Percentiles rank a stretch among this genome's conserved stretches.
phyloP scores from a whole-genome alignment of 2,888 invertebrate species.

The Spatulosminthurus flaviceps region DNA sequence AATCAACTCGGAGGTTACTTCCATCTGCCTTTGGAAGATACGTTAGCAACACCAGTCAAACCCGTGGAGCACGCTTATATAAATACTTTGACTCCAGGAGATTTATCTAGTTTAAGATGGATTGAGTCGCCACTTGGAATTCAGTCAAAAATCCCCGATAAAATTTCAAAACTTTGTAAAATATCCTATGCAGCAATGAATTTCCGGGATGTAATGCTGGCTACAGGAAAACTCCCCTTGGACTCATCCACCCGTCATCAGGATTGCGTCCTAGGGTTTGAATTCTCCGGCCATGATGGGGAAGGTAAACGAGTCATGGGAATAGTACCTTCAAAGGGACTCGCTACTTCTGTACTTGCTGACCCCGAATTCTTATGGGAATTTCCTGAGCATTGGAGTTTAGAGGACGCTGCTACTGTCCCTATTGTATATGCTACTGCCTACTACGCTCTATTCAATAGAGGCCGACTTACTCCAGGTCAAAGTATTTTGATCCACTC shows the following conservation, averaged over 20 bases:
- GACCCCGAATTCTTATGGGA: slow-evolving; percentile 71
- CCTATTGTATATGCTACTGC: slow-evolving; percentile 75
- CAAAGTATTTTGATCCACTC: slow-evolving; percentile 70
- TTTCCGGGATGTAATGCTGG: slow-evolving; percentile 94
- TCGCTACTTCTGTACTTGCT: slow-evolving; percentile 70
- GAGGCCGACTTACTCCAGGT: slow-evolving; percentile 69
- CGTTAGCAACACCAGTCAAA: neutral
- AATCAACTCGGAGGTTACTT: slow-evolving; percentile 69
- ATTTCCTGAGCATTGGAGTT: slow-evolving; percentile 72
- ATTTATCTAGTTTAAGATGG: slow-evolving; percentile 86
- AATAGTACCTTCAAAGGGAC: slow-evolving; percentile 76
- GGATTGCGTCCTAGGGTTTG: slow-evolving; percentile 72
- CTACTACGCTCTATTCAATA: slow-evolving; percentile 72
- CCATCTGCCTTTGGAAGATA: slow-evolving; percentile 66
- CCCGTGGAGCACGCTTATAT: slow-evolving; percentile 76
- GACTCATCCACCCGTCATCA: slow-evolving; percentile 73
- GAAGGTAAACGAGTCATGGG: slow-evolving; percentile 68
- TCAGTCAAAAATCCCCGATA: too few relatives aligned
- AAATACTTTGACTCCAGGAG: slow-evolving; percentile 81
- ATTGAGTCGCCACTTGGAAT: slow-evolving; percentile 70
- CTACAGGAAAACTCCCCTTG: slow-evolving; percentile 85
- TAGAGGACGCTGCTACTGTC: slow-evolving; percentile 75
- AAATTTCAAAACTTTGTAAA: slow-evolving; percentile 66
- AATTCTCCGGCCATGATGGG: slow-evolving; percentile 69
- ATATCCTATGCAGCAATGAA: slow-evolving; percentile 85